phyloP scores from a whole-genome alignment of 2,888 invertebrate species.

The Drosophila falleni region DNA sequence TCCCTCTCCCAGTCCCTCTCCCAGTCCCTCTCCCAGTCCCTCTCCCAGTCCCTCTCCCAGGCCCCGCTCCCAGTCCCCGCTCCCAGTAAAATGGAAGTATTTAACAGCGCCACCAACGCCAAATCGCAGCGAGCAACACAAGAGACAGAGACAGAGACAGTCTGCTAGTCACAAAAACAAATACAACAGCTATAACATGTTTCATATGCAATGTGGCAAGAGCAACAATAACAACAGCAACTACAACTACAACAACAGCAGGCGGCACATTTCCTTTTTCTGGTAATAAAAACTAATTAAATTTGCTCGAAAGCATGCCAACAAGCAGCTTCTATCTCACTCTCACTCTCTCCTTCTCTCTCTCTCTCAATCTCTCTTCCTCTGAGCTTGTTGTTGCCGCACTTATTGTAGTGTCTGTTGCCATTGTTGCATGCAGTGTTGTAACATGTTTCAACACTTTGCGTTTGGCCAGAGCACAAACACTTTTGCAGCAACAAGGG shows the following conservation, averaged over 20 bases:
- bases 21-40: too few species aligned
- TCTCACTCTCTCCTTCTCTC: neutral
- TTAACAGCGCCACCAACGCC: conserved; percentile 43
- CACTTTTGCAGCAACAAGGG: conserved; percentile 37
- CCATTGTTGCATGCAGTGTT: conserved; percentile 23
- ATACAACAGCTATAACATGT: conserved; percentile 8
- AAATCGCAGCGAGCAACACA: conserved; percentile 19
- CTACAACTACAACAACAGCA: conserved; percentile 34
- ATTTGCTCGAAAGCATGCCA: conserved; percentile 67
- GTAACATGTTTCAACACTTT: conserved; percentile 79
- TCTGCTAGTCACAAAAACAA: conserved; percentile 9
- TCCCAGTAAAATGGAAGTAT: conserved; percentile 65
- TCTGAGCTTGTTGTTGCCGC: conserved; percentile 17
- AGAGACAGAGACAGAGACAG: conserved; percentile 21
- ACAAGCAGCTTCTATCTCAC: conserved; percentile 17
- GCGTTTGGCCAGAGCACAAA: conserved; percentile 54
- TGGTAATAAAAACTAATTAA: conserved; percentile 55
- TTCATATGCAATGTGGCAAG: conserved; percentile 22
- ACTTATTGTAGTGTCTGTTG: neutral
- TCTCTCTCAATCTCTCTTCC: neutral
- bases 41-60: too few species aligned
- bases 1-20: too few species aligned
- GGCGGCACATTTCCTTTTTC: conserved; percentile 49
- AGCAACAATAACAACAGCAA: conserved; percentile 8
- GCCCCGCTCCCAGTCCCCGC: too few species aligned